Evolutionary conservation across 2,797 vertebrate species (phyloP).

Genomic region (Phalloptychus januarius): DNA sequence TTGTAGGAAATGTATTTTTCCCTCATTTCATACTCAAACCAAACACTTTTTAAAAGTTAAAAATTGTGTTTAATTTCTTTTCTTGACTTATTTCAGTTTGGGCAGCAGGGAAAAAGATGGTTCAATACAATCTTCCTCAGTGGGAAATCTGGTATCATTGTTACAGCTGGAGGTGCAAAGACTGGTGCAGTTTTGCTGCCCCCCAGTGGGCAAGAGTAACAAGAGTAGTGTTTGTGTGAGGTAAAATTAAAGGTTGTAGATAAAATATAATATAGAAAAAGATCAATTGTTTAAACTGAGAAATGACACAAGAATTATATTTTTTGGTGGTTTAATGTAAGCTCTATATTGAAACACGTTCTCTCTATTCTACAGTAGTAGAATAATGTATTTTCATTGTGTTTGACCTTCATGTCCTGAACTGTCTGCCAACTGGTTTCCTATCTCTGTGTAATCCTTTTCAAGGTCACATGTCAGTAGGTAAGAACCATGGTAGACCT

Average conservation of each 20-base stretch:
- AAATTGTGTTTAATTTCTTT: background rate
- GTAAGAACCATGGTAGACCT: background rate
- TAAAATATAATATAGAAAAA: background rate
- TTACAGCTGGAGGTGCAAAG: background rate
- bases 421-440: background rate
- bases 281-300: background rate
- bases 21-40: background rate
- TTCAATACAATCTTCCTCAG: background rate
- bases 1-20: background rate
- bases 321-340: background rate
- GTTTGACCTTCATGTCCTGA: background rate
- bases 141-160: background rate
- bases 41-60: background rate
- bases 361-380: background rate
- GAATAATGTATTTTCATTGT: background rate
- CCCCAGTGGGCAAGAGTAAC: slow-evolving; percentile 52
- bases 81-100: background rate
- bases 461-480: background rate
- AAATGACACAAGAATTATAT: background rate
- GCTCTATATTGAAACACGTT: background rate
- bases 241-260: background rate
- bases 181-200: slow-evolving; percentile 51
- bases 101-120: background rate
- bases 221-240: slow-evolving; percentile 2
- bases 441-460: background rate